These are phyloP conservation scores for Drosophila differens DNA, from an alignment of 2,888 invertebrate genomes.

Conservation along the genomic window DNA sequence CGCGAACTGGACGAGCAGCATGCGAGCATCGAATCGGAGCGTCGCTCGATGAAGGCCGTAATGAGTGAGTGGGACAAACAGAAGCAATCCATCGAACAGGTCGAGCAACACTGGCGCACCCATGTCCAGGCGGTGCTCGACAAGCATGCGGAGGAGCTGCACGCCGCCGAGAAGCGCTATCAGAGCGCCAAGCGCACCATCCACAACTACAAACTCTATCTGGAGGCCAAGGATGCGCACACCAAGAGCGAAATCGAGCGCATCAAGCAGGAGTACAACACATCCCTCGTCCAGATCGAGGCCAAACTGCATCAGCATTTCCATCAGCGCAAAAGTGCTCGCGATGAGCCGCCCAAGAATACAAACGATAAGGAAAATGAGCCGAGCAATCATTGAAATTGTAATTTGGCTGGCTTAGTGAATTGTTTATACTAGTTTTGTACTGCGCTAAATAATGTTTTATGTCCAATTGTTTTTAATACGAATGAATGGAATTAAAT, in stretches of 20 bases:
- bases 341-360: slow-evolving; percentile 48
- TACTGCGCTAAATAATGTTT: neutral
- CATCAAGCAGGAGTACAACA: slow-evolving; percentile 87
- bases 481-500: slow-evolving; percentile 10
- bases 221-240: slow-evolving; percentile 88
- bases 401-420: slow-evolving; percentile 1
- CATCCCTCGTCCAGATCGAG: slow-evolving; percentile 79
- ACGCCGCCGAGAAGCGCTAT: slow-evolving; percentile 87
- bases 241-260: slow-evolving; percentile 88
- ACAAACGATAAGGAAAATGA: slow-evolving; percentile 59
- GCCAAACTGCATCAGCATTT: slow-evolving; percentile 74
- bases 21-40: slow-evolving; percentile 85
- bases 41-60: slow-evolving; percentile 85
- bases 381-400: slow-evolving; percentile 50
- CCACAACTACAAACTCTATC: slow-evolving; percentile 89
- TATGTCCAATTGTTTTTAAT: slow-evolving; percentile 22
- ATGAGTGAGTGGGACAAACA: slow-evolving; percentile 86
- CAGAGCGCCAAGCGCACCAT: slow-evolving; percentile 88
- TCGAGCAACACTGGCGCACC: slow-evolving; percentile 85
- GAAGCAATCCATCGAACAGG: slow-evolving; percentile 85
- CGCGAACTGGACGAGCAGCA: slow-evolving; percentile 82
- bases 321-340: slow-evolving; percentile 66
- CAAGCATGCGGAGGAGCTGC: slow-evolving; percentile 86
- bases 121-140: slow-evolving; percentile 86
- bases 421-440: slow-evolving; percentile 18